phyloP scores from a whole-genome alignment of 2,797 vertebrate genomes.

The Luscinia megarhynchos region DNA sequence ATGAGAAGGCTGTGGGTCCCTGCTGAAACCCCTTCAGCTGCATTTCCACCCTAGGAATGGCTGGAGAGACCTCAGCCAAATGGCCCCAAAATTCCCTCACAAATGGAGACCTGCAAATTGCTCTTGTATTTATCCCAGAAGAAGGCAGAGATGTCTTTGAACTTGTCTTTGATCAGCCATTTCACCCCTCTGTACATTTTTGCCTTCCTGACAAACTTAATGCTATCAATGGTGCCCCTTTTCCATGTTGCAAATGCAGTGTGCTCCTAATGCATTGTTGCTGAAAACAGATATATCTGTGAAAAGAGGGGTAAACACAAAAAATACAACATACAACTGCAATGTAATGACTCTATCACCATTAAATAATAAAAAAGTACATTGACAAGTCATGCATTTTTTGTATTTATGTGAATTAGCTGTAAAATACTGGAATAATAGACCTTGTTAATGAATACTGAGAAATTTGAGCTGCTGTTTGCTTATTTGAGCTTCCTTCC shows the following conservation, averaged over 20 bases:
- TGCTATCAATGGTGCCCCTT: background rate
- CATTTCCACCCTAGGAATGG: background rate
- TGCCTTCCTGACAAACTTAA: background rate
- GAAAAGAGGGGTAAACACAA: background rate
- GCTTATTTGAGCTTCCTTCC: background rate
- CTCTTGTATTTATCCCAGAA: background rate
- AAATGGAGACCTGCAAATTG: background rate
- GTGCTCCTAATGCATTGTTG: accelerated
- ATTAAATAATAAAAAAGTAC: background rate
- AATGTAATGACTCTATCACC: background rate
- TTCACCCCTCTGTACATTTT: background rate
- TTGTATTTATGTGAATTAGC: background rate
- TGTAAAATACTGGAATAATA: background rate
- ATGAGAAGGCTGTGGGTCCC: background rate
- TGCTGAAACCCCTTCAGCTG: background rate
- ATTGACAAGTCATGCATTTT: background rate
- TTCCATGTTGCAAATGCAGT: background rate
- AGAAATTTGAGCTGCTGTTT: background rate
- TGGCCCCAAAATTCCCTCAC: background rate
- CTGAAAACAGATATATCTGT: background rate
- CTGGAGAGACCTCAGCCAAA: background rate
- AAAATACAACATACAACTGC: background rate
- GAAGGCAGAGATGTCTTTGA: background rate
- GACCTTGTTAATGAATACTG: background rate
- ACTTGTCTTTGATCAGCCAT: background rate